Evolutionary conservation across 2,797 vertebrate species (phyloP).

Genomic region (Urocyon cinereoargenteus): DNA sequence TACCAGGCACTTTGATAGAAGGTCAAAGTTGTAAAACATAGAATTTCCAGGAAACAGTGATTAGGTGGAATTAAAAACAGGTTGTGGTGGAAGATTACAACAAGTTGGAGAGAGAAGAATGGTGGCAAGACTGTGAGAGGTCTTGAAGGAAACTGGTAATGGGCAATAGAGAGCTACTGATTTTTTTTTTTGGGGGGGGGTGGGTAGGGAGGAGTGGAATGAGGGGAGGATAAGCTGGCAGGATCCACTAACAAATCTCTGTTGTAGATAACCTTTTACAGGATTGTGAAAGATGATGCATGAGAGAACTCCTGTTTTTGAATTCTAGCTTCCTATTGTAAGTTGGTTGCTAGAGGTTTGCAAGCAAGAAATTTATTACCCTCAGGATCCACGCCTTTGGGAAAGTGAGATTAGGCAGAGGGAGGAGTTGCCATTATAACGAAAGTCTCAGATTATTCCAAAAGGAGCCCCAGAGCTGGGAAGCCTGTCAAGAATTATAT

Average conservation of each 20-base stretch:
- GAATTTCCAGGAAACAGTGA: neutral
- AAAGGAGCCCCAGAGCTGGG: neutral
- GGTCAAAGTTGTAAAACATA: neutral
- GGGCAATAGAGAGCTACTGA: neutral
- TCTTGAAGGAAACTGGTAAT: neutral
- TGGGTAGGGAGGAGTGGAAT: too few species aligned
- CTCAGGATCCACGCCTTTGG: neutral
- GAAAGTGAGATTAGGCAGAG: neutral
- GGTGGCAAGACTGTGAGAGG: neutral
- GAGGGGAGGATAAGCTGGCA: neutral
- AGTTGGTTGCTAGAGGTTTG: neutral
- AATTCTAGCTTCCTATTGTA: neutral
- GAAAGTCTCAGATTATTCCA: neutral
- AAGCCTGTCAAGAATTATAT: neutral
- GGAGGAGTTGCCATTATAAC: neutral
- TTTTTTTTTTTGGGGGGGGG: neutral
- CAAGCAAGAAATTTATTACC: neutral
- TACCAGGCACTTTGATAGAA: neutral
- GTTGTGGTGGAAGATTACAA: neutral
- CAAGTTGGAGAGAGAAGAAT: neutral
- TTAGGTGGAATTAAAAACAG: neutral
- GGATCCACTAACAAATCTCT: neutral
- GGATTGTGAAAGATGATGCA: neutral
- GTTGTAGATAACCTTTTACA: neutral
- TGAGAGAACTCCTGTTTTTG: neutral